Percentiles rank a stretch among this genome's conserved stretches.
These are phyloP conservation scores for Sardinella longiceps DNA, from an alignment of 2,797 vertebrate species.

Conservation along the genomic window DNA sequence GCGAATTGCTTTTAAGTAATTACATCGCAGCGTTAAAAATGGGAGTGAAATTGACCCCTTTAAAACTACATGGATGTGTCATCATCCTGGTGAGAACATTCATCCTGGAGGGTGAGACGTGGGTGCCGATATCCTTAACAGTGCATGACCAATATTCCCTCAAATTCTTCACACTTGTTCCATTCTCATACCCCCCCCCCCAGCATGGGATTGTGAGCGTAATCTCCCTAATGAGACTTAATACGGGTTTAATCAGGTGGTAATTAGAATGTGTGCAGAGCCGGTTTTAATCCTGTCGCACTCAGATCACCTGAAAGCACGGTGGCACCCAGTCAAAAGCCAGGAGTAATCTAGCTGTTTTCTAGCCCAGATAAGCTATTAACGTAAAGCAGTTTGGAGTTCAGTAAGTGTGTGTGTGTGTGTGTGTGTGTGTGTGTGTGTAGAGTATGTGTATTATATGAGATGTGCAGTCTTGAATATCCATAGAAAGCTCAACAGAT, in stretches of 20 bases:
- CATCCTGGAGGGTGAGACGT: not conserved
- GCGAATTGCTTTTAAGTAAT: not conserved
- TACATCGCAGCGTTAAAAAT: not conserved
- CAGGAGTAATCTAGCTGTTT: not conserved
- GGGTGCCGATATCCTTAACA: not conserved
- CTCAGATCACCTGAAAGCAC: not conserved
- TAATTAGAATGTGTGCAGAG: not conserved
- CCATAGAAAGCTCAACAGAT: too few species aligned
- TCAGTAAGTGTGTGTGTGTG: slow-evolving; percentile 2
- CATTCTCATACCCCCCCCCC: not conserved
- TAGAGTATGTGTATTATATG: not conserved
- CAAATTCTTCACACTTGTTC: not conserved
- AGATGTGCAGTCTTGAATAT: not conserved
- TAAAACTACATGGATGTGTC: not conserved
- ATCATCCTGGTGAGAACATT: not conserved
- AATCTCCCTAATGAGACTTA: slow-evolving; percentile 18
- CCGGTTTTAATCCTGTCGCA: not conserved
- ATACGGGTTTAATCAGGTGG: not conserved
- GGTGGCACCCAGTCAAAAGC: not conserved
- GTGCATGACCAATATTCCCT: not conserved
- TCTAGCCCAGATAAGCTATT: not conserved
- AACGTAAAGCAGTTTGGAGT: not conserved
- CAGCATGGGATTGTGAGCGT: not conserved
- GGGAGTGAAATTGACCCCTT: not conserved
- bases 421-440: not conserved